These are phyloP conservation scores for Drosophila sulfurigaster DNA, from an alignment of 1,140 invertebrate species.

Conservation along the genomic window DNA sequence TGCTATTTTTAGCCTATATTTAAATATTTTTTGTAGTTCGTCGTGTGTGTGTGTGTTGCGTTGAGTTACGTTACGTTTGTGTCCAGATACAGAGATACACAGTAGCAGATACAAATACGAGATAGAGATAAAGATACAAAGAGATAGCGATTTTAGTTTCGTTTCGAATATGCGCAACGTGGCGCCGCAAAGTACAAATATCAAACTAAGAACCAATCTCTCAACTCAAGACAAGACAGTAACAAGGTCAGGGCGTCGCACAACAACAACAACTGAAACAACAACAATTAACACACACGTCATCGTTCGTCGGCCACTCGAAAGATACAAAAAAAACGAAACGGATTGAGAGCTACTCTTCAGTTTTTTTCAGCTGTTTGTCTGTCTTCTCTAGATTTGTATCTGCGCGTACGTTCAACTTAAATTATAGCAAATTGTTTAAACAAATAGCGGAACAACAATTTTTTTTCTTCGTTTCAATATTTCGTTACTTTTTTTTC, in stretches of 20 bases:
- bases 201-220: constrained; percentile 53
- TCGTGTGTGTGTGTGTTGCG: constrained; percentile 56
- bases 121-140: background rate
- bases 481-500: constrained; percentile 30
- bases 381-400: background rate
- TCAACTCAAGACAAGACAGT: constrained; percentile 36
- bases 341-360: constrained; percentile 24
- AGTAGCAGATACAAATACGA: background rate
- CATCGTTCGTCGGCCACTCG: constrained; percentile 54
- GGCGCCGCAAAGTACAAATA: constrained; percentile 32
- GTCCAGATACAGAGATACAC: constrained; percentile 23
- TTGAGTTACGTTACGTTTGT: constrained; percentile 46
- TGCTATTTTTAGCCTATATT: constrained; percentile 69
- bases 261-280: constrained; percentile 42
- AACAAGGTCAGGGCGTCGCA: constrained; percentile 76
- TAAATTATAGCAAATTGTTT: constrained; percentile 72
- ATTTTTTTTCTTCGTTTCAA: constrained; percentile 13
- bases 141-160: constrained; percentile 18
- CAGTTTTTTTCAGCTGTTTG: constrained; percentile 28
- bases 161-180: constrained; percentile 30
- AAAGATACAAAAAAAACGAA: constrained; percentile 10
- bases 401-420: constrained; percentile 67
- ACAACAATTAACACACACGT: constrained; percentile 63
- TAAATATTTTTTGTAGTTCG: constrained; percentile 38
- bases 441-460: constrained; percentile 66